Percentiles rank a stretch among this genome's conserved stretches.
These are phyloP conservation scores for Ciconia boyciana DNA, from an alignment of 2,113 vertebrate species.

Conservation along the genomic window DNA sequence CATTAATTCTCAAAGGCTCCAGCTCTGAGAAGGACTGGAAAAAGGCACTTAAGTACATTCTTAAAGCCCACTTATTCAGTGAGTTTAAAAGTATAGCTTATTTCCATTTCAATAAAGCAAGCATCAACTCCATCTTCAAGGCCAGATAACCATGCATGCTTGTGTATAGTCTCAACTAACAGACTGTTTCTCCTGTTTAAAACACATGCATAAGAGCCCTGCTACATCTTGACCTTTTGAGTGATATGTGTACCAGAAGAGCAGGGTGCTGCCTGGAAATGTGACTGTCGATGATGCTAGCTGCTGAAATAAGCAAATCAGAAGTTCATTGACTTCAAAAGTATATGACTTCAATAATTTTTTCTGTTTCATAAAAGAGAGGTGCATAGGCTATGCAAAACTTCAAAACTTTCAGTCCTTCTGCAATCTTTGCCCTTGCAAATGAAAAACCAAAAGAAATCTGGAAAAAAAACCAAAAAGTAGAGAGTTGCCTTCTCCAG, in stretches of 20 bases:
- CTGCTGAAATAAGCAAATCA: background rate
- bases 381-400: background rate
- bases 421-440: background rate
- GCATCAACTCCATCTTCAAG: background rate
- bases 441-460: background rate
- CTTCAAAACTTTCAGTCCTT: background rate
- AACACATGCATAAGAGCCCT: background rate
- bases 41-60: background rate
- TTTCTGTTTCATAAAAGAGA: background rate
- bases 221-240: background rate
- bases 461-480: background rate
- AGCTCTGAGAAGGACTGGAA: background rate
- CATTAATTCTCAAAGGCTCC: background rate
- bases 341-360: background rate
- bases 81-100: background rate
- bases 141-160: background rate
- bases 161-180: background rate
- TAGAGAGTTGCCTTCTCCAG: background rate
- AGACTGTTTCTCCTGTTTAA: background rate
- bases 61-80: background rate
- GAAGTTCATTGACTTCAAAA: background rate
- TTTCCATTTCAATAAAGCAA: background rate
- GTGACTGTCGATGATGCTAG: background rate
- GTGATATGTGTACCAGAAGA: background rate
- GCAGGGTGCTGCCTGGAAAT: background rate